Percentiles rank a stretch among this genome's conserved stretches.
These are phyloP conservation scores for Chondrosia reniformis DNA, from an alignment of 37 sponge, comb jelly and placozoan genomes.

Conservation along the genomic window DNA sequence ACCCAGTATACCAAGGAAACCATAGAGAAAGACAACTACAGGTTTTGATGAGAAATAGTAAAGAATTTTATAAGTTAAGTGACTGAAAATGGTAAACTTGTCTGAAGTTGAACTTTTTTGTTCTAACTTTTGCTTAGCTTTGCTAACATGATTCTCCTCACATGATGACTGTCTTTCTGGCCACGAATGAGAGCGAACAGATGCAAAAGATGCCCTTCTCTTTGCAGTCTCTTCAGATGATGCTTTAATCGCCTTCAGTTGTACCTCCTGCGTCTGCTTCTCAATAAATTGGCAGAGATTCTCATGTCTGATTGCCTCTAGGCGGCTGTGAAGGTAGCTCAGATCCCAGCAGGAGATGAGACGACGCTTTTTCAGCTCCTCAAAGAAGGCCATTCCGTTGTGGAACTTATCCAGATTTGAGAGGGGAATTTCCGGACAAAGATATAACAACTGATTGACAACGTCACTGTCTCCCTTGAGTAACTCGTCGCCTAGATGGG, in stretches of 20 bases:
- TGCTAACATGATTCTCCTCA: no score
- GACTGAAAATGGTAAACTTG: no score
- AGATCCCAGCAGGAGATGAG: not conserved
- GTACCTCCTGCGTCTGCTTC: not conserved
- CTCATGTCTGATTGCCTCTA: not conserved
- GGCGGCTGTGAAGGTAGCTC: conserved; percentile 4
- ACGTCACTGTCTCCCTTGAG: not conserved
- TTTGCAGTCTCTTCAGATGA: no score
- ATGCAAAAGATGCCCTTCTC: not conserved
- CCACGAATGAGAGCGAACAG: no score
- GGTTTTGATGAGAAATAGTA: no score
- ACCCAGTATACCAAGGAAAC: not conserved
- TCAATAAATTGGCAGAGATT: not conserved
- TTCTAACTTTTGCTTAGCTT: no score
- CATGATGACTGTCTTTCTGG: no score
- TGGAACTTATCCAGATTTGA: not conserved
- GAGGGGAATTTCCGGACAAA: conserved; percentile 15
- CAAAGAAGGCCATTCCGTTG: not conserved
- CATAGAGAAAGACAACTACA: not conserved
- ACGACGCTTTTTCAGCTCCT: not conserved
- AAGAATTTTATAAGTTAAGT: no score
- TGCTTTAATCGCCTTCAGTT: no score
- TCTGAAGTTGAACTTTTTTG: no score
- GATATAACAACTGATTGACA: not conserved
- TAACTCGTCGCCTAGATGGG: not conserved